A percentile compares a stretch with the other conserved stretches of the same genome.
Conservation (phyloP, 2,888 invertebrate genomes). For the Heteropelma amictum region DNA sequence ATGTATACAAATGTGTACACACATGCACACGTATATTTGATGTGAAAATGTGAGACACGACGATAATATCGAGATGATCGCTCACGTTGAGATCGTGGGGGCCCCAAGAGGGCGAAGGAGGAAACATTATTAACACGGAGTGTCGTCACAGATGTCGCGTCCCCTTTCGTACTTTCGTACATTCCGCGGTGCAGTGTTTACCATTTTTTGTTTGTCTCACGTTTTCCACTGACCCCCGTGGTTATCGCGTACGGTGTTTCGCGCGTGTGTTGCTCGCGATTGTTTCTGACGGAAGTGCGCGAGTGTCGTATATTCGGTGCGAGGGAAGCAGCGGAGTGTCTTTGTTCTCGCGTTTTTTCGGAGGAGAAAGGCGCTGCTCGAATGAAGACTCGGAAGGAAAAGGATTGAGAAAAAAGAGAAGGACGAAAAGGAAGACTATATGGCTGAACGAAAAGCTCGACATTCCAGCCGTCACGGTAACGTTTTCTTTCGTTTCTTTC, state of each 20-base stretch:
- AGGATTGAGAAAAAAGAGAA: not conserved
- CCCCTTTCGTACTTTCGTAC: not conserved
- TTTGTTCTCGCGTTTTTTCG: not conserved
- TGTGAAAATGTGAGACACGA: slow-evolving; percentile 18
- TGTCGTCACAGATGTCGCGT: not conserved
- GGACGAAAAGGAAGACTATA: not conserved
- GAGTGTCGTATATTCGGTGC: slow-evolving; percentile 10
- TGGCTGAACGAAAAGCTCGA: not conserved
- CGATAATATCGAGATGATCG: slow-evolving; percentile 41
- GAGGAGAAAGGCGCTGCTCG: not conserved
- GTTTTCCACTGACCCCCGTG: no score
- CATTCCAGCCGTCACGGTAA: no score
- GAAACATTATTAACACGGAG: slow-evolving; percentile 28
- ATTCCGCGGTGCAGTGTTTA: no score
- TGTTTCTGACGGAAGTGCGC: slow-evolving; percentile 7
- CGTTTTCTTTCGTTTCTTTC: no score
- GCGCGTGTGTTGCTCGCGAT: no score
- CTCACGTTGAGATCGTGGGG: slow-evolving; percentile 15
- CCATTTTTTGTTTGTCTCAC: no score
- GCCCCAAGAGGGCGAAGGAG: slow-evolving; percentile 27
- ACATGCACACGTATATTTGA: slow-evolving; percentile 23
- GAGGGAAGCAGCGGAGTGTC: slow-evolving; percentile 44
- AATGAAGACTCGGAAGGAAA: not conserved
- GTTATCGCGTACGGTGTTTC: no score
- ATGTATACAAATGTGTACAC: slow-evolving; percentile 27